Conservation (phyloP, 2,113 vertebrate genomes). For the Phainopepla nitens region DNA sequence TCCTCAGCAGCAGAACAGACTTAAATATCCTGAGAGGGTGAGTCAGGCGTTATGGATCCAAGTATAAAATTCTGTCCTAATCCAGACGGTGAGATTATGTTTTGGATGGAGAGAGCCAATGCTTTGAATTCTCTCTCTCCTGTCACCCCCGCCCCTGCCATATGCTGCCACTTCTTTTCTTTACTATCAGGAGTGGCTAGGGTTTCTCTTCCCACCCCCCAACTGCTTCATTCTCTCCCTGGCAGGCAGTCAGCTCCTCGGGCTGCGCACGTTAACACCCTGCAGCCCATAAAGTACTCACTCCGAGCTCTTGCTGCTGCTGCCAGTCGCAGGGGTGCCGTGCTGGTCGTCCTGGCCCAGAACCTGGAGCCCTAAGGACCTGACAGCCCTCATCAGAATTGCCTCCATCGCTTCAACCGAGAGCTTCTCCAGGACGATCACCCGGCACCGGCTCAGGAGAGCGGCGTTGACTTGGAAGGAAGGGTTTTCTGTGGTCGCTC, state of each 20-base stretch:
- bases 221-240: constrained; percentile 44
- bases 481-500: constrained; percentile 96
- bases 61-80: constrained; percentile 7
- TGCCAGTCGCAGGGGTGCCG: constrained; percentile 64
- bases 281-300: constrained; percentile 79
- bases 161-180: constrained; percentile 41
- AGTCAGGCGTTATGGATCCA: not conserved
- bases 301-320: constrained; percentile 71
- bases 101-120: not conserved
- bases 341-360: constrained; percentile 59
- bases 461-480: constrained; percentile 96
- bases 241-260: constrained; percentile 68
- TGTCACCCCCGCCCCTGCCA: not conserved
- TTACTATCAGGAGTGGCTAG: constrained; percentile 54
- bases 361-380: constrained; percentile 82
- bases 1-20: not conserved
- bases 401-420: constrained; percentile 86
- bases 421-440: constrained; percentile 92
- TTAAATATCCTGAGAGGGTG: constrained; percentile 8
- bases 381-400: constrained; percentile 84
- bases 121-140: constrained; percentile 29
- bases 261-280: constrained; percentile 65
- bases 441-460: constrained; percentile 91
- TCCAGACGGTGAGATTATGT: not conserved
- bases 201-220: constrained; percentile 33